Evolutionary conservation across 35 echinoderm and acorn worm genomes (phyloP), one percentile per base, ranked within the genome.

Genomic region (Strongylocentrotus purpuratus): DNA sequence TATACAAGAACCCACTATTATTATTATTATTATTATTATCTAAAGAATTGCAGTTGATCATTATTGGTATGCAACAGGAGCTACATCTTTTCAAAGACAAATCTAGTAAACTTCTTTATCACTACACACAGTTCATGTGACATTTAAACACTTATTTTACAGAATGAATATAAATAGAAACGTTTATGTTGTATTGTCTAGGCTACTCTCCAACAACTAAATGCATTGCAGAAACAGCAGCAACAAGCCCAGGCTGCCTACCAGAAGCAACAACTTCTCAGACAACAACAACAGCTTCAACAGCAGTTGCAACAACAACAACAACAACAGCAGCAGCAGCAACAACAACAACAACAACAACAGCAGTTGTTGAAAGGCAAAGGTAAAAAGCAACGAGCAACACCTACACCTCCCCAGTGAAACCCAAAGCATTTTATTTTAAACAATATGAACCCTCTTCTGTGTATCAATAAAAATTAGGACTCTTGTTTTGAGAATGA

Each of bases 321-420:
- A 87, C 95, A 96, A 86, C 33, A 92, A 85, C 94, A 92, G 31
- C 97, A 95, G 32, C 94, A 90, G 86, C 94, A 85, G 31, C 95
- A 95, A 33, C 92, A 95, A 45, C 96, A 95, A 33, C 95, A 94
- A 32, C 87, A 33, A 31, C 92, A 90, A 92, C 96, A 94, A 33
- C 96, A 97, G 85, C 95, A 95, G 33, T 85, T 45, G 18, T 28
- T 92, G 22, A 97, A 95, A 85, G 88, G 88, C 31, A 97, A 97
- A 58, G 90, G 46, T 46, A 97, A 97, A 88, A 97, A 95, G 86
- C 94, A 97, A 93, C 61, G 91, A 46, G 85, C 91, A 58, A 96
- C 60, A 32, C 90, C 91, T 25, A 94, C 92, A 13, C 91, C 90
- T 8, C 91, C 91, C 2, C 88, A 94, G 15, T 96, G 45, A 96